phyloP scores from a whole-genome alignment of 2,797 vertebrate species.

The Cossypha niveicapilla region DNA sequence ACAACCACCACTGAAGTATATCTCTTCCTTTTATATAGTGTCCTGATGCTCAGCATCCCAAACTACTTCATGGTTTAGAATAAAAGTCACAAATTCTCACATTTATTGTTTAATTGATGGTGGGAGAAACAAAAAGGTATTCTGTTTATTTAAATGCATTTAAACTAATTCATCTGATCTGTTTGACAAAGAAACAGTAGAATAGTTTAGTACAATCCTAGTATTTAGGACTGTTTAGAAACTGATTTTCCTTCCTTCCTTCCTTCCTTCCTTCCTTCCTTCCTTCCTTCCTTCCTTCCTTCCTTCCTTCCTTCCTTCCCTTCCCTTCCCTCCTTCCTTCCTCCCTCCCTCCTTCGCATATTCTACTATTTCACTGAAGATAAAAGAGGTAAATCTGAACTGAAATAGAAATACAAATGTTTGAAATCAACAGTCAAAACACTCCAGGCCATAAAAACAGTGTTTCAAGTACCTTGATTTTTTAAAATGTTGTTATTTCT shows the following conservation, averaged over 20 bases:
- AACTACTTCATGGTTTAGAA: not conserved
- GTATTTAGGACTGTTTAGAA: not conserved
- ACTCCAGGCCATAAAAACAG: not conserved
- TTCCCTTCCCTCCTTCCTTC: not conserved
- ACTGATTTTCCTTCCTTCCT: not conserved
- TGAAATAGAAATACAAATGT: not conserved
- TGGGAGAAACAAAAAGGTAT: not conserved
- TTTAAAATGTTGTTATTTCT: not conserved
- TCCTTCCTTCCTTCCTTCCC: not conserved
- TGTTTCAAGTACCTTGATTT: not conserved
- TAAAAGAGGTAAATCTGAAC: not conserved
- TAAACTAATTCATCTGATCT: not conserved
- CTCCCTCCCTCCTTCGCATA: not conserved
- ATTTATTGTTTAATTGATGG: not conserved
- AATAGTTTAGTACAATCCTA: not conserved
- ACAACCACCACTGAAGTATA: not conserved
- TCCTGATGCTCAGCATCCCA: not conserved
- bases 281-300: not conserved
- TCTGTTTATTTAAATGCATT: not conserved
- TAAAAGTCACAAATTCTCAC: not conserved
- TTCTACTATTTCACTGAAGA: not conserved
- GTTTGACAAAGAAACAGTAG: not conserved
- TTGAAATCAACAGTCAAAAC: not conserved
- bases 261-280: not conserved
- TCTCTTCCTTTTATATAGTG: not conserved